Evolutionary conservation across 2,888 invertebrate species (phyloP).

Genomic region (Euproctis similis): DNA sequence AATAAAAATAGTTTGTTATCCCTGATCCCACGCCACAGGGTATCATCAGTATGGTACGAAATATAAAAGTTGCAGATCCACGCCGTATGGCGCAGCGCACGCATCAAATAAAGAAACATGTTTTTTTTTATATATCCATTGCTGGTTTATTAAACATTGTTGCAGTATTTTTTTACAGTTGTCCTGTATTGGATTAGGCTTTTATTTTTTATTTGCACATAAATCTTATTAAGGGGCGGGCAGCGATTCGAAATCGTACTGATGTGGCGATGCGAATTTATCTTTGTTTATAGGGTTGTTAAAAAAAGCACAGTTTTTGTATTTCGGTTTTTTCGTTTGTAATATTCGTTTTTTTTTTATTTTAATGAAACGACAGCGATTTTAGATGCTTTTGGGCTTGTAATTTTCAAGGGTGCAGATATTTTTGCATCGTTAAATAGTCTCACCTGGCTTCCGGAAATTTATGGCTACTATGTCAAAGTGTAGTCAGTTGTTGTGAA

Average conservation of each 20-base stretch:
- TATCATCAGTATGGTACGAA: slow-evolving; percentile 49
- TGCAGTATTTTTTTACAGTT: slow-evolving; percentile 4
- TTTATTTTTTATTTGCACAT: slow-evolving; percentile 31
- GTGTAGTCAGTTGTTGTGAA: slow-evolving; percentile 12
- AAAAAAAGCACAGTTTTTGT: slow-evolving; percentile 44
- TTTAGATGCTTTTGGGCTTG: slow-evolving; percentile 18
- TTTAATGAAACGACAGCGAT: slow-evolving; percentile 31
- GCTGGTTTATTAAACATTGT: slow-evolving; percentile 23
- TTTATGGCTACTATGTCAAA: no score
- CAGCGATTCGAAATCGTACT: slow-evolving; percentile 59
- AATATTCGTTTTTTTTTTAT: slow-evolving; percentile 31
- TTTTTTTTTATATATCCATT: slow-evolving; percentile 31
- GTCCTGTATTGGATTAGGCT: slow-evolving; percentile 32
- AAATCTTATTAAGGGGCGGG: slow-evolving; percentile 54
- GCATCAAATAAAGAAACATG: slow-evolving; percentile 36
- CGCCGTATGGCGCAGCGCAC: slow-evolving; percentile 41
- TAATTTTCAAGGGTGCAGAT: no score
- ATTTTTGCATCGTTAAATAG: slow-evolving; percentile 9
- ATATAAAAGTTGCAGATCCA: slow-evolving; percentile 50
- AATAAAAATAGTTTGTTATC: slow-evolving; percentile 36
- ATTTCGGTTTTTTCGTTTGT: slow-evolving; percentile 35
- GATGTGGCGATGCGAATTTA: slow-evolving; percentile 55
- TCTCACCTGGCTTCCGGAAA: slow-evolving; percentile 10
- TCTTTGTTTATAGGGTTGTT: slow-evolving; percentile 62
- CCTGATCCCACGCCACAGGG: slow-evolving; percentile 45